Percentiles rank a stretch among this genome's conserved stretches.
These are phyloP conservation scores for Catharus ustulatus DNA, from an alignment of 2,797 vertebrate species.

Conservation along the genomic window DNA sequence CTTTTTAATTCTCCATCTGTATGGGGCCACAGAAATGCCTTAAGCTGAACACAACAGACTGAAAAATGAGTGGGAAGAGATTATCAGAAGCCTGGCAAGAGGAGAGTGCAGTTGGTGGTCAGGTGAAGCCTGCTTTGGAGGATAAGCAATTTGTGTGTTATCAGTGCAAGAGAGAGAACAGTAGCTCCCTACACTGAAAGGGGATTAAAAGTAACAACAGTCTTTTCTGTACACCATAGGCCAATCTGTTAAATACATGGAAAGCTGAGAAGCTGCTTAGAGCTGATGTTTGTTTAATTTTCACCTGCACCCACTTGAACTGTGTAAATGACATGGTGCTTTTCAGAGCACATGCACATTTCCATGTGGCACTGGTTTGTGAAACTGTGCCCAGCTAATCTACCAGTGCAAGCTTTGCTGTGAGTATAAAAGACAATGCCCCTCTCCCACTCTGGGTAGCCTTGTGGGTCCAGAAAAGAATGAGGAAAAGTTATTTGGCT, in stretches of 20 bases:
- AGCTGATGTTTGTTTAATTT: constrained; percentile 36
- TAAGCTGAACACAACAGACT: not conserved
- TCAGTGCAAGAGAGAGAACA: constrained; percentile 37
- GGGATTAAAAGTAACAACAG: constrained; percentile 69
- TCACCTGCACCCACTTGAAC: constrained; percentile 58
- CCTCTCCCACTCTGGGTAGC: not conserved
- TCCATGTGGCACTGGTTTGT: not conserved
- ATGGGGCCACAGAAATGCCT: not conserved
- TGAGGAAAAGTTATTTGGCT: not conserved
- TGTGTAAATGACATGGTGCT: constrained; percentile 13
- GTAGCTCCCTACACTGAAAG: constrained; percentile 26
- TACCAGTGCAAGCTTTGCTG: not conserved
- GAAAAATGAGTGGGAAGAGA: constrained; percentile 50
- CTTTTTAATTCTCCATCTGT: not conserved
- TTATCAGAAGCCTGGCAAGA: constrained; percentile 31
- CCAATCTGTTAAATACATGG: constrained; percentile 38
- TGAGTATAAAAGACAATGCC: not conserved
- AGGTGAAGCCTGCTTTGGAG: constrained; percentile 54
- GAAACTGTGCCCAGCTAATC: not conserved
- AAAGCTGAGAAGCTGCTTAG: constrained; percentile 53
- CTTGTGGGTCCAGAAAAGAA: not conserved
- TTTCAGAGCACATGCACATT: not conserved
- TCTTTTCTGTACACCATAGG: constrained; percentile 25
- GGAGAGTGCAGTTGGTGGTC: not conserved
- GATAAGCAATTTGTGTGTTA: constrained; percentile 71